Base-by-base conservation (phyloP, 2,888 invertebrate species). In the Drosophila kokeensis region DNA sequence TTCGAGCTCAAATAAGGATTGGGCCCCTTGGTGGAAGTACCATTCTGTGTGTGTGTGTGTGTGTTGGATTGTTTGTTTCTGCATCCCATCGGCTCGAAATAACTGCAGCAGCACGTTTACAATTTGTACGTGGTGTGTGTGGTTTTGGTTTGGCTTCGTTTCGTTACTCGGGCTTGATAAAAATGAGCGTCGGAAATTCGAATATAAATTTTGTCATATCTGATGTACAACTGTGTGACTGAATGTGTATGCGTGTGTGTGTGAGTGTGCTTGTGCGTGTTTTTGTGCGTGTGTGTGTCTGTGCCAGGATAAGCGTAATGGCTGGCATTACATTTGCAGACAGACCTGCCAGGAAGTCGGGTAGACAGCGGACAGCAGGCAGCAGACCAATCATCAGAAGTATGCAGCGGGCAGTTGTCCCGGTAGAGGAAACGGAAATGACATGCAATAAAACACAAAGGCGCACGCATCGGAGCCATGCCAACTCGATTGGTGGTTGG, bases 361-460 rank as follows among this genome's bases (percentile, higher is more conserved):
- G 76, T 80, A 87, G 83, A 89, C 85, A 75, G 57, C 42, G 40
- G 76, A 52, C 27, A 58, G 40, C 61, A 55, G 67, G 62, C 63
- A 71, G 79, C 76, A 82, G 82, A 87, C 87, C 89, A 88, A 90
- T 90, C 90, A 90, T 87, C 90, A 83, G 75, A 86, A 79, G 78
- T 69, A 79, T 76, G 87, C 77, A 75, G 30, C 57, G 55, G 40
- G 52, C 57, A 42, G 40, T 57, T 42, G 42, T 30, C 38, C 61
- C 67, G 72, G 65, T 75, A 75, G 57, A 84, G 92, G 92, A 92
- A 90, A 83, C 91, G 92, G 92, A 92, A 92, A 91, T 92, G 92
- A 82, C 89, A 89, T 89, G 92, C 83, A 92, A 92, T 92, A 92
- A 92, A 92, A 91, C 92, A 92, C 89, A 89, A 91, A 91, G 87